Conservation (phyloP, 2,113 vertebrate species). For the Aviceda subcristata region DNA sequence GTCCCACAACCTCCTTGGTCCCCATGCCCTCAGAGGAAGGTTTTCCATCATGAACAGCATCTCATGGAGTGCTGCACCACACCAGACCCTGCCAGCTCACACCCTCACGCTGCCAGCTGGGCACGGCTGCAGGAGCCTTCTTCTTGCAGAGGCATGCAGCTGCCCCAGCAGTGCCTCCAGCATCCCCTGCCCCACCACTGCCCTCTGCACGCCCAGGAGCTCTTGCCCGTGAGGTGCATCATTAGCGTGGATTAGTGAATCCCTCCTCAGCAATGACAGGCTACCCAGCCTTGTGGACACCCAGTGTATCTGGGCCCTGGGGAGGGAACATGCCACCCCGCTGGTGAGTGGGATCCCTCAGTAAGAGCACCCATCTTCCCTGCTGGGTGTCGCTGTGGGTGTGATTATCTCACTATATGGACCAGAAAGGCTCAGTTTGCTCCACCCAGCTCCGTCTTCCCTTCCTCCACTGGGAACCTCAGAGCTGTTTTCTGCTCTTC, state of each 20-base stretch:
- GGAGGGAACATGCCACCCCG: rapidly evolving
- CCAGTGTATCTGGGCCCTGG: not conserved
- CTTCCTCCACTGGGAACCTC: rapidly evolving
- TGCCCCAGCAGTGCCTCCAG: not conserved
- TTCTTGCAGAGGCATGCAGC: not conserved
- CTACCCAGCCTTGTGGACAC: not conserved
- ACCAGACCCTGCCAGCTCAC: not conserved
- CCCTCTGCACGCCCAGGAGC: not conserved
- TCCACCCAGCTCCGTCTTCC: not conserved
- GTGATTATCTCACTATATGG: not conserved
- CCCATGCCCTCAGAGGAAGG: not conserved
- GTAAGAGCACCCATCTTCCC: not conserved
- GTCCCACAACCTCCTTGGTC: not conserved
- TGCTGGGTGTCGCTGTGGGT: not conserved
- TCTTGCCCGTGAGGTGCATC: not conserved
- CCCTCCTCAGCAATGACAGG: not conserved
- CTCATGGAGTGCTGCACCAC: not conserved
- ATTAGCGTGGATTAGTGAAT: rapidly evolving
- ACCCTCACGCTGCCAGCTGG: not conserved
- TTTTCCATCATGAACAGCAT: not conserved
- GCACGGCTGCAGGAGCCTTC: not conserved
- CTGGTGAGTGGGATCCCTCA: not conserved
- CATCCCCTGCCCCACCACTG: not conserved
- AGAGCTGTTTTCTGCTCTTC: not conserved
- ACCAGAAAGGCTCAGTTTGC: not conserved